These are phyloP conservation scores for Tetramorium simillimum DNA, from an alignment of 1,140 invertebrate genomes.

Conservation along the genomic window DNA sequence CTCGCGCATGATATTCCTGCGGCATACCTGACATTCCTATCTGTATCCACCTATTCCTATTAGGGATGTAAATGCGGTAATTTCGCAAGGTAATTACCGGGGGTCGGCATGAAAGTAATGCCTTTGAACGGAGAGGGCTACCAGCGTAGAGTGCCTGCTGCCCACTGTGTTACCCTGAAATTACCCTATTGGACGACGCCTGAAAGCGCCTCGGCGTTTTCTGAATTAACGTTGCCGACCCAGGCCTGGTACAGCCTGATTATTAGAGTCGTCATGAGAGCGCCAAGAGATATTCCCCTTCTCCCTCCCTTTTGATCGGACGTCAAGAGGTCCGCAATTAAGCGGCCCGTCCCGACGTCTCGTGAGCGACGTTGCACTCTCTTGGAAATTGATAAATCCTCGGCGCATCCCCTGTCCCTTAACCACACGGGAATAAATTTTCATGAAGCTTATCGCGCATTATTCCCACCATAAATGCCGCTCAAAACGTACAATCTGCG, in stretches of 20 bases:
- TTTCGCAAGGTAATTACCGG: slow-evolving; percentile 79
- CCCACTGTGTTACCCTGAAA: slow-evolving; percentile 73
- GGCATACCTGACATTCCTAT: slow-evolving; percentile 78
- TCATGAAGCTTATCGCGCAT: slow-evolving; percentile 43
- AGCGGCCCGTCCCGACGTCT: background rate
- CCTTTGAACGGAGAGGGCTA: slow-evolving; percentile 71
- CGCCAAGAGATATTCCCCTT: slow-evolving; percentile 42
- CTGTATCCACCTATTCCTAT: slow-evolving; percentile 79
- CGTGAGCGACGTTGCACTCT: slow-evolving; percentile 38
- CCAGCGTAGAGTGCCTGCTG: slow-evolving; percentile 56
- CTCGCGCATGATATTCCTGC: slow-evolving; percentile 67
- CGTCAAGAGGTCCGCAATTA: slow-evolving; percentile 51
- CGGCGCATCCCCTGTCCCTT: slow-evolving; percentile 31
- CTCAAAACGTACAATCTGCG: slow-evolving; percentile 25
- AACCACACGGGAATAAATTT: slow-evolving; percentile 12
- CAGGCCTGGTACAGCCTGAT: slow-evolving; percentile 56
- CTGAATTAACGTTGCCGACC: slow-evolving; percentile 68
- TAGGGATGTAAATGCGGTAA: slow-evolving; percentile 81
- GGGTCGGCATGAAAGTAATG: slow-evolving; percentile 75
- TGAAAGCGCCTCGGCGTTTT: slow-evolving; percentile 66
- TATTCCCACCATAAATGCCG: slow-evolving; percentile 29
- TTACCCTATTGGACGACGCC: slow-evolving; percentile 72
- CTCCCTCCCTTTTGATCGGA: slow-evolving; percentile 43
- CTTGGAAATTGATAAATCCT: slow-evolving; percentile 48
- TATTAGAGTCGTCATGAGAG: slow-evolving; percentile 53